Percentiles rank a stretch among this genome's conserved stretches.
Conservation (phyloP, 2,888 invertebrate species). For the Leptodirus hochenwartii region DNA sequence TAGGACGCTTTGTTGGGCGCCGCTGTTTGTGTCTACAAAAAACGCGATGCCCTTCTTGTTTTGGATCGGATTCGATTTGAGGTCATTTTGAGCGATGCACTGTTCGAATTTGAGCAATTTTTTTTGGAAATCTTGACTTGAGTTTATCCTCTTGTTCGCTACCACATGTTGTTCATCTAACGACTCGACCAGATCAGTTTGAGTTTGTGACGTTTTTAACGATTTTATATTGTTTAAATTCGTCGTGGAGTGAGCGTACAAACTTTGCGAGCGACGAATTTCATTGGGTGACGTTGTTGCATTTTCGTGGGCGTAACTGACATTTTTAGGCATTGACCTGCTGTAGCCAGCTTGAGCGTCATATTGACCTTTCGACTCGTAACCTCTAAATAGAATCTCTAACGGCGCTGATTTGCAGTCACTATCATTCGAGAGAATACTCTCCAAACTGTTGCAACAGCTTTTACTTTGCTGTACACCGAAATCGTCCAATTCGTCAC, state of each 20-base stretch:
- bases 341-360: slow-evolving; percentile 8
- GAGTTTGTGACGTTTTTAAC: slow-evolving; percentile 22
- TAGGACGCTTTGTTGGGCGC: too few species aligned
- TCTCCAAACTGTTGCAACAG: slow-evolving; percentile 63
- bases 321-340: slow-evolving; percentile 4
- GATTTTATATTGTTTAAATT: slow-evolving; percentile 3
- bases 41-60: slow-evolving; percentile 21
- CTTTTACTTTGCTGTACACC: slow-evolving; percentile 32
- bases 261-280: slow-evolving; percentile 12
- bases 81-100: slow-evolving; percentile 17
- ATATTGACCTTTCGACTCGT: slow-evolving; percentile 1
- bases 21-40: slow-evolving; percentile 22
- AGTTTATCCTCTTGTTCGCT: slow-evolving; percentile 18
- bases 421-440: slow-evolving; percentile 63
- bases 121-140: slow-evolving; percentile 24
- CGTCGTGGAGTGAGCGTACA: slow-evolving; percentile 9
- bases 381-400: slow-evolving; percentile 43
- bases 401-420: slow-evolving; percentile 61
- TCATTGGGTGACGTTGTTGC: not conserved
- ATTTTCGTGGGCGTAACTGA: slow-evolving; percentile 7
- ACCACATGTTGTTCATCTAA: slow-evolving; percentile 19
- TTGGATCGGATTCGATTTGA: slow-evolving; percentile 9
- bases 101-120: slow-evolving; percentile 25
- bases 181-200: slow-evolving; percentile 22
- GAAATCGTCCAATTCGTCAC: slow-evolving; percentile 36